A percentile compares a stretch with the other conserved stretches of the same genome.
These are phyloP conservation scores for Drosophila pseudotakahashii DNA, from an alignment of 2,888 invertebrate species.

Conservation along the genomic window DNA sequence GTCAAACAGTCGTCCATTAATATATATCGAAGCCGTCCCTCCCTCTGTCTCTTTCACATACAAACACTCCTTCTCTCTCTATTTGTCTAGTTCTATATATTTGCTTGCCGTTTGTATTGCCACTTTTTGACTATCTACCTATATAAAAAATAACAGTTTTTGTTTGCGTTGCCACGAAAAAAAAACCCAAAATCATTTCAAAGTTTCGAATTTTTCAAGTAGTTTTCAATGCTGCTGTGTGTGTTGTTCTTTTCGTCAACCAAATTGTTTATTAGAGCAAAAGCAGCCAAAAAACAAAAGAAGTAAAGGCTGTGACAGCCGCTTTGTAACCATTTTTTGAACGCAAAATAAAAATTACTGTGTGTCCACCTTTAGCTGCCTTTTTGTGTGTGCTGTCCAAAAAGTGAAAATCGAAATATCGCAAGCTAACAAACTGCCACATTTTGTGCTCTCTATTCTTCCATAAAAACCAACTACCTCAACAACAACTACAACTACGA, in stretches of 20 bases:
- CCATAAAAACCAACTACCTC: conserved; percentile 38
- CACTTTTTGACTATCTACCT: conserved; percentile 34
- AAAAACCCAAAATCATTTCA: conserved; percentile 12
- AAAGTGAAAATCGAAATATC: conserved; percentile 26
- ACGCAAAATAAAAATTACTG: conserved; percentile 27
- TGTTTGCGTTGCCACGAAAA: conserved; percentile 56
- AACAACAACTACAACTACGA: conserved; percentile 37
- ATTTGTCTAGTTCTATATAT: conserved; percentile 49
- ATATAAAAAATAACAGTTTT: conserved; percentile 27
- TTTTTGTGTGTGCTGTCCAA: conserved; percentile 60
- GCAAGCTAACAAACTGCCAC: conserved; percentile 72
- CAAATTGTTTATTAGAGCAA: conserved; percentile 55
- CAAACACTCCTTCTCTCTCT: conserved; percentile 19
- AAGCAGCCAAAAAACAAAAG: conserved; percentile 10
- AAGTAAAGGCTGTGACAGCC: conserved; percentile 15
- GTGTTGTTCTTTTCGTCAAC: conserved; percentile 33
- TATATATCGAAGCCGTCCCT: conserved; percentile 64
- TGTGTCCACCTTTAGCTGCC: conserved; percentile 46
- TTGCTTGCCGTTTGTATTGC: conserved; percentile 61
- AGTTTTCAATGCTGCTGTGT: conserved; percentile 30
- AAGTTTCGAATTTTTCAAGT: conserved; percentile 53
- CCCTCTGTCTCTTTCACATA: conserved; percentile 44
- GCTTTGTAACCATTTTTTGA: conserved; percentile 39
- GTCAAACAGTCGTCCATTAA: conserved; percentile 76
- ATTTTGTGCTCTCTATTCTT: conserved; percentile 74